Percentiles rank a stretch among this genome's conserved stretches.
phyloP scores from a whole-genome alignment of 2,888 invertebrate genomes.

The Pomacea canaliculata region DNA sequence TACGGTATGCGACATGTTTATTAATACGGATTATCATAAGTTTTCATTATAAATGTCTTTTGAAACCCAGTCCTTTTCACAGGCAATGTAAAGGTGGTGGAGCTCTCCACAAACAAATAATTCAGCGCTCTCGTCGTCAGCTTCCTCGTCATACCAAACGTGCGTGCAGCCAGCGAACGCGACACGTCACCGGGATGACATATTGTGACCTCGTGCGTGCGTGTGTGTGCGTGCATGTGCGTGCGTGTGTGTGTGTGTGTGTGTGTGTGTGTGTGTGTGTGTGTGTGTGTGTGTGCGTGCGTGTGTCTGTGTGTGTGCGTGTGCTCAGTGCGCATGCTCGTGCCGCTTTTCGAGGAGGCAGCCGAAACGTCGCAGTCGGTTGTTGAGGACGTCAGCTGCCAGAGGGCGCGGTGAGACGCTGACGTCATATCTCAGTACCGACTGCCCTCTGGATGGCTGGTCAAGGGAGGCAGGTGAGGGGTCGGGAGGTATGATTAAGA shows the following conservation, averaged over 20 bases:
- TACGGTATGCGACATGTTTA: too few species aligned
- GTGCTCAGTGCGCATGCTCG: not conserved
- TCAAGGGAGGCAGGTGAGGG: not conserved
- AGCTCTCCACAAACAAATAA: too few species aligned
- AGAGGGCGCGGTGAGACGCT: not conserved
- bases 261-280: not conserved
- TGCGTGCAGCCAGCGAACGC: too few species aligned
- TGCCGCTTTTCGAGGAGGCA: slow-evolving; percentile 1
- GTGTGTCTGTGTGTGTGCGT: too few species aligned
- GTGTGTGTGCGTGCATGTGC: not conserved
- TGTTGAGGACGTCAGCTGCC: not conserved
- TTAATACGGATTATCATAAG: too few species aligned
- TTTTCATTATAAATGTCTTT: too few species aligned
- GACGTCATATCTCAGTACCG: not conserved
- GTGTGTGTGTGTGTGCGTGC: not conserved
- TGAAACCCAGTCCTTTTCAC: too few species aligned
- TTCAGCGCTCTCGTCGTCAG: too few species aligned
- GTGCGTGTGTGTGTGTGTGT: not conserved
- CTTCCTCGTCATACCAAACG: too few species aligned
- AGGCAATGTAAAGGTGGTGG: too few species aligned
- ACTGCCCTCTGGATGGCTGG: not conserved
- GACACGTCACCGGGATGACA: too few species aligned
- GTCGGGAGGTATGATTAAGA: not conserved
- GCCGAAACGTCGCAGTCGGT: not conserved
- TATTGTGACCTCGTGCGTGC: not conserved